Evolutionary conservation across 1,140 invertebrate genomes (phyloP).

Genomic region (Ceratosolen solmsi): DNA sequence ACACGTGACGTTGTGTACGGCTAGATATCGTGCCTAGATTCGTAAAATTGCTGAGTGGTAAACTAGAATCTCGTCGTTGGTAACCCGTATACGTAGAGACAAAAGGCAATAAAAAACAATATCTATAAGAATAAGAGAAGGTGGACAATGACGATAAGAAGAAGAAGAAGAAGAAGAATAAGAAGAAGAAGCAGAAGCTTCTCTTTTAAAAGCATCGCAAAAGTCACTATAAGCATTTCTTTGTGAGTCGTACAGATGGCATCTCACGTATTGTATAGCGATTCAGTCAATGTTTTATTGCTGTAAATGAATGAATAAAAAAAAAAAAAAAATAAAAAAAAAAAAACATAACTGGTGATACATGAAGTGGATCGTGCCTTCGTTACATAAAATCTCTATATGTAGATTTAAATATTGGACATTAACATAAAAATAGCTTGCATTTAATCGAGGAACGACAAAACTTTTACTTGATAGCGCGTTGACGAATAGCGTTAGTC

Average conservation of each 20-base stretch:
- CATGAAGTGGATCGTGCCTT: neutral
- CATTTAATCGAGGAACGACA: neutral
- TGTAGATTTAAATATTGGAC: neutral
- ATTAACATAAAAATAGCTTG: neutral
- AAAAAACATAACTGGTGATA: too few relatives aligned
- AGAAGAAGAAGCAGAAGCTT: too few relatives aligned
- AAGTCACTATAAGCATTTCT: neutral
- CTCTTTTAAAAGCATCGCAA: neutral
- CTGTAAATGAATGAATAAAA: neutral
- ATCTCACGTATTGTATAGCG: neutral
- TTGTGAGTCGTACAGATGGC: neutral
- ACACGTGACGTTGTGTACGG: neutral
- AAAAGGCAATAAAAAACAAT: constrained; percentile 19
- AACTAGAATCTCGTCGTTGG: constrained; percentile 4
- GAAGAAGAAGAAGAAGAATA: too few relatives aligned
- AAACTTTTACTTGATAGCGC: too few relatives aligned
- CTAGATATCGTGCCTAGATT: constrained; percentile 9
- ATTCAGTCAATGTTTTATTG: neutral
- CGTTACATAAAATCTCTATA: neutral
- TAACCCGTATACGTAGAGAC: neutral
- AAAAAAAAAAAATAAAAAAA: too few relatives aligned
- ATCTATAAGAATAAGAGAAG: constrained; percentile 28
- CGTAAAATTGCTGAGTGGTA: constrained; percentile 9
- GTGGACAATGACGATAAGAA: too few relatives aligned
- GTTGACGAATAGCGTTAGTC: too few relatives aligned